Evolutionary conservation across 2,113 vertebrate species (phyloP).

Genomic region (Calyptomena viridis): DNA sequence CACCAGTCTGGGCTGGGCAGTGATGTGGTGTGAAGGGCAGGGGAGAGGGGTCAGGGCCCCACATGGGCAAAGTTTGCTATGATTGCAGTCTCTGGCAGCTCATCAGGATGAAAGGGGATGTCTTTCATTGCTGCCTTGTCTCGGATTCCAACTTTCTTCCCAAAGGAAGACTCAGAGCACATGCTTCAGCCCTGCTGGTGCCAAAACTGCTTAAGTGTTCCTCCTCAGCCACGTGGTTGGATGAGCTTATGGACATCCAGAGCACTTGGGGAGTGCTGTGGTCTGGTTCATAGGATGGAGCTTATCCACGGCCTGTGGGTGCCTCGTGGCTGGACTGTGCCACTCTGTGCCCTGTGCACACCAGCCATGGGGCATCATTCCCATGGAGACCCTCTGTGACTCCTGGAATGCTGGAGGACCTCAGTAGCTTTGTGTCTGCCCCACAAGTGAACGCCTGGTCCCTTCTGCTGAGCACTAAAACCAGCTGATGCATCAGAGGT

Average conservation of each 20-base stretch:
- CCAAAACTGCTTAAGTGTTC: neutral
- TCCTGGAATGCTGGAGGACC: neutral
- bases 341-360: rapidly evolving
- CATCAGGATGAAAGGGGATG: neutral
- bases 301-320: neutral
- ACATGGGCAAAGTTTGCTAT: rapidly evolving
- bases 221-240: neutral
- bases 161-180: rapidly evolving
- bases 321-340: neutral
- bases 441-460: rapidly evolving
- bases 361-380: neutral
- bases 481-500: neutral
- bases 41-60: neutral
- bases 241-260: neutral
- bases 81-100: neutral
- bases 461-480: neutral
- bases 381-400: rapidly evolving
- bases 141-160: neutral
- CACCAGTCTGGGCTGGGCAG: neutral
- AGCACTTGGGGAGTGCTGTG: neutral
- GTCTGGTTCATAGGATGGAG: neutral
- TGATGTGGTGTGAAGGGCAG: neutral
- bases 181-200: neutral
- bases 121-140: neutral
- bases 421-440: neutral